Evolutionary conservation across 2,113 vertebrate species (phyloP), one percentile per base, ranked within the genome.

Genomic region (Dolichotis patagonum): DNA sequence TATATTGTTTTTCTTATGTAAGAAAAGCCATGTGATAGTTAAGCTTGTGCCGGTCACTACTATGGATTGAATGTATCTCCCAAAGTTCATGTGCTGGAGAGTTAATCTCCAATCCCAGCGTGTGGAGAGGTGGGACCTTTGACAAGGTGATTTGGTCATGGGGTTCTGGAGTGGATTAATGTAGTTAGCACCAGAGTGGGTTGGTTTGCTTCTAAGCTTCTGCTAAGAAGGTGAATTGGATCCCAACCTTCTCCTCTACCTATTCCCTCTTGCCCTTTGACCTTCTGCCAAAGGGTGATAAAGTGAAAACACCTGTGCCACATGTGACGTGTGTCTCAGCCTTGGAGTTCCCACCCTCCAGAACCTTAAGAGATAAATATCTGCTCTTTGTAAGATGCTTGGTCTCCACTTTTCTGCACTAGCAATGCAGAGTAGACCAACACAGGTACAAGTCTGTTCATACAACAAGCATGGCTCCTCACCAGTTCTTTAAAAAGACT

Each of bases 221-320:
- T 60, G 41, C 2, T 28, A 7, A 56, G 35, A 65, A 35, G 10
- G 14, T 20, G 9, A 5, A 3, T n/a, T 13, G 38, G 28, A 26
- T 4, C 1, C 69, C 30, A 13, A 46, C 20, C 10, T 3, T 81
- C 6, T 20, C 41, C 24, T 49, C 22, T 2, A 4, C 7, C 5
- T 43, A 14, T 20, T 0, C n/a, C 28, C 56, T 60, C 62, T 52
- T 43, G 26, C 20, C 32, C 73, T 62, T 17, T 32, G 20, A 49
- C 75, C 2, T 46, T 52, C 52, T 20, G 49, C 38, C 24, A 52
- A 8, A 17, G 17, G 62, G 13, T 32, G 24, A 49, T 7, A 3
- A 0, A 24, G 28, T 7, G 2, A 17, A 30, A 22, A 30, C 10
- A 7, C 12, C 24, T 32, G 60, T 22, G 0, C 11, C 7, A 52